Evolutionary conservation across 2,113 vertebrate species (phyloP).

Genomic region (Ophthalmolycus amberensis): DNA sequence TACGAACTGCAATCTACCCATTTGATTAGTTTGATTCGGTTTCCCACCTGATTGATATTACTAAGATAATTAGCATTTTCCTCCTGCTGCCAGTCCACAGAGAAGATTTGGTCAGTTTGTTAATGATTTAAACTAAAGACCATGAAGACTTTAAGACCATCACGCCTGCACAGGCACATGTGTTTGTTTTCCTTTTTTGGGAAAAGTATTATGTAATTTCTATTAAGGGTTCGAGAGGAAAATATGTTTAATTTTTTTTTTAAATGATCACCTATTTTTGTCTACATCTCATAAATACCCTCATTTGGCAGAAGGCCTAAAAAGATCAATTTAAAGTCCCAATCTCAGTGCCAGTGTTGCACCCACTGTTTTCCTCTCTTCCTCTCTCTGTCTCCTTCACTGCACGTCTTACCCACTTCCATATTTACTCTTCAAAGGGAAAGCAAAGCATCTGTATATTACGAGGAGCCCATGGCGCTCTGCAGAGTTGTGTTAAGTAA

Average conservation of each 20-base stretch:
- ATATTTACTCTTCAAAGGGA: conserved; percentile 77
- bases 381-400: conserved; percentile 25
- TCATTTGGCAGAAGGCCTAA: conserved; percentile 17
- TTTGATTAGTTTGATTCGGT: background rate
- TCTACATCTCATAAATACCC: background rate
- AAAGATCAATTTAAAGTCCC: conserved; percentile 25
- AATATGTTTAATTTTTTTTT: background rate
- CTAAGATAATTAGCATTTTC: conserved; percentile 17
- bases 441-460: conserved; percentile 78
- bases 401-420: conserved; percentile 52
- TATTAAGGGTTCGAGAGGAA: background rate
- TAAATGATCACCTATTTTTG: background rate
- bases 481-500: conserved; percentile 81
- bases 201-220: background rate
- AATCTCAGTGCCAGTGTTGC: conserved; percentile 1
- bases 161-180: background rate
- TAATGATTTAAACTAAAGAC: background rate
- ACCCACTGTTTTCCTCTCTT: conserved; percentile 31
- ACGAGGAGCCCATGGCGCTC: conserved; percentile 73
- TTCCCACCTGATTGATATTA: background rate
- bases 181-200: background rate
- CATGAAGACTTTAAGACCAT: background rate
- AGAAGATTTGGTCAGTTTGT: background rate
- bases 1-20: background rate
- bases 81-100: background rate